These are phyloP conservation scores for Stichopus horrens DNA, from an alignment of 53 echinoderm and acorn worm genomes.

Conservation along the genomic window DNA sequence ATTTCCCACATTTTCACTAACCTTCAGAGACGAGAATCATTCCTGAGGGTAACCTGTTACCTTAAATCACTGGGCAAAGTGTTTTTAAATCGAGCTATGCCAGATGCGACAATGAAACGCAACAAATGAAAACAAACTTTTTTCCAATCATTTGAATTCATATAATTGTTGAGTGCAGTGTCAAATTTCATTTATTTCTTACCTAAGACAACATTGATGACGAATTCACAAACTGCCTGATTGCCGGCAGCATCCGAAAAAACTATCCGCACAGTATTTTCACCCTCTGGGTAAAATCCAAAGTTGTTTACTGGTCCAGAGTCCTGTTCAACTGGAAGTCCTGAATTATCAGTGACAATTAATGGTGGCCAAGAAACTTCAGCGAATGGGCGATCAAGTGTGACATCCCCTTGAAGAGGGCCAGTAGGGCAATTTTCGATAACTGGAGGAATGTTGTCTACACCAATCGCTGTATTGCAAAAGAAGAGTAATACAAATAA, in stretches of 20 bases:
- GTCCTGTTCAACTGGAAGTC: neutral
- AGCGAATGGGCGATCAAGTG: neutral
- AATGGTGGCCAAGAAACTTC: constrained; percentile 25
- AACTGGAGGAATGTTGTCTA: constrained; percentile 47
- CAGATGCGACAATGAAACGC: too few relatives aligned
- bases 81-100: too few relatives aligned
- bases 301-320: neutral
- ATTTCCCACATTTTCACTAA: too few relatives aligned
- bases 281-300: constrained; percentile 41
- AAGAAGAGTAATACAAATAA: neutral
- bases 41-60: too few relatives aligned
- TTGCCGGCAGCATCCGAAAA: constrained; percentile 51
- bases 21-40: too few relatives aligned
- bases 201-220: constrained; percentile 20
- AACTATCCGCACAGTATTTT: constrained; percentile 29
- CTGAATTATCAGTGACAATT: constrained; percentile 35
- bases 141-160: neutral
- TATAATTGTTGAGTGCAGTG: neutral
- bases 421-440: constrained; percentile 59
- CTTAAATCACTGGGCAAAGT: too few relatives aligned
- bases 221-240: constrained; percentile 39
- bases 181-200: neutral
- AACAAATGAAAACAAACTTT: too few relatives aligned
- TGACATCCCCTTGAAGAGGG: neutral
- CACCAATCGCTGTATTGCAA: constrained; percentile 12